Base-by-base conservation (phyloP, 2,888 invertebrate species). In the Lycia hirtaria region DNA sequence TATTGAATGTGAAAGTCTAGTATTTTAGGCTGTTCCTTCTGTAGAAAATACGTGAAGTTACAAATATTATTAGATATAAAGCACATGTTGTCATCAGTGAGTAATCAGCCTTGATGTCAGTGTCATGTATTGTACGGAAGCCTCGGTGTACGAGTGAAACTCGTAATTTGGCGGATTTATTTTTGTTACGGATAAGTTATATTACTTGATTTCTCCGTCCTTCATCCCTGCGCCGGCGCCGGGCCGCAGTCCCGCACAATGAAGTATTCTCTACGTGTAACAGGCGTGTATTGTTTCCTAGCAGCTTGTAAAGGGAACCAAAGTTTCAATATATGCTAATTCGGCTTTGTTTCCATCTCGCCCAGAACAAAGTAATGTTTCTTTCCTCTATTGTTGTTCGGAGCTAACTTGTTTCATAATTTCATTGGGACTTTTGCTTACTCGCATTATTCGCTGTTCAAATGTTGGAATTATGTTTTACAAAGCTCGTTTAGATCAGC, bases 241-340 rank as follows among this genome's bases (percentile, higher is more conserved):
- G 26, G 26, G 1, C 41, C 41, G 14, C 15, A 41, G 10, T 2
- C 14, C 22, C 10, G 5, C 24, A 41, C 17, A 41, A 41, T 26
- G 41, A 41, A 26, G 15, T 41, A 15, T 26, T 15, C 26, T 15
- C 26, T 15, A 9, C 26, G 6, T 1, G 26, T 26, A n/a, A 30
- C 9, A 26, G 14, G 9, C 41, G 4, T 26, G 41, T 15, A 41
- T 26, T 41, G 41, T 41, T 24, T 9, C 9, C 38, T 14, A 30
- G 40, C 12, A 37, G 40, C 41, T 41, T 14, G 14, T 15, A 26
- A 26, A 41, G 24, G 30, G 7, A n/a, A 44, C 44, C 30, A 41
- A 28, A 19, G 30, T 44, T 30, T 12, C 44, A 44, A 44, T 44
- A 30, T 30, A 44, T 44, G 44, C 44, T 44, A 44, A 44, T 44